Evolutionary conservation across 2,113 vertebrate species (phyloP).

Genomic region (Corydoras sp.): DNA sequence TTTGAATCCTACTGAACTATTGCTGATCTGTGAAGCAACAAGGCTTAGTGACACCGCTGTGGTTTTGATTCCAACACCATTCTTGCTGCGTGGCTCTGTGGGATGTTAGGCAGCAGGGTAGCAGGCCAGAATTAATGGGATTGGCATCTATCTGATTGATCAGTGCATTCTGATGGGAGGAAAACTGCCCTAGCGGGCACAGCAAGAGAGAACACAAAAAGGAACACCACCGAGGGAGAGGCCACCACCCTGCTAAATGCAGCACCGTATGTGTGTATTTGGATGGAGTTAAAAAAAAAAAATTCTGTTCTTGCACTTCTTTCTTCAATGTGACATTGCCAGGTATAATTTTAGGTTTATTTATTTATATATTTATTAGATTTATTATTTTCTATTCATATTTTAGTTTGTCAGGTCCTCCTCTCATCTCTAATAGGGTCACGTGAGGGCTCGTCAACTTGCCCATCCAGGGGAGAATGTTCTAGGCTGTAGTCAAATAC

Average conservation of each 20-base stretch:
- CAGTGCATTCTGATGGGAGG: slow-evolving; percentile 39
- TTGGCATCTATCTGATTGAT: slow-evolving; percentile 60
- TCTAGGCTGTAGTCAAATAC: too few species aligned
- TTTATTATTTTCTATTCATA: too few species aligned
- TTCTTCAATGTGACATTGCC: too few species aligned
- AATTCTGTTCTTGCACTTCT: too few species aligned
- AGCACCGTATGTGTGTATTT: neutral
- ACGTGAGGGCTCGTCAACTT: too few species aligned
- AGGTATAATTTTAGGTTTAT: too few species aligned
- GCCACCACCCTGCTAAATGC: slow-evolving; percentile 4
- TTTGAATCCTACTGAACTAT: neutral
- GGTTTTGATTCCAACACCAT: slow-evolving; percentile 11
- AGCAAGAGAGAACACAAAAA: neutral
- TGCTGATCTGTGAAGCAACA: slow-evolving; percentile 6
- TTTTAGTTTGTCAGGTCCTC: too few species aligned
- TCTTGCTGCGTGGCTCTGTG: slow-evolving; percentile 4
- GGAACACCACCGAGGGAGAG: neutral
- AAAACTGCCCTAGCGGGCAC: slow-evolving; percentile 31
- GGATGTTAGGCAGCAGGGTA: slow-evolving; percentile 26
- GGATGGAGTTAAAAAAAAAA: slow-evolving; percentile 4
- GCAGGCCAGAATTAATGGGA: slow-evolving; percentile 53
- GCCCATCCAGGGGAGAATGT: too few species aligned
- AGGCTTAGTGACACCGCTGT: slow-evolving; percentile 1
- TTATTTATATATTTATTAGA: too few species aligned
- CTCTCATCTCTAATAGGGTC: too few species aligned